Evolutionary conservation across 2,888 invertebrate species (phyloP).

Genomic region (Synanthedon vespiformis): DNA sequence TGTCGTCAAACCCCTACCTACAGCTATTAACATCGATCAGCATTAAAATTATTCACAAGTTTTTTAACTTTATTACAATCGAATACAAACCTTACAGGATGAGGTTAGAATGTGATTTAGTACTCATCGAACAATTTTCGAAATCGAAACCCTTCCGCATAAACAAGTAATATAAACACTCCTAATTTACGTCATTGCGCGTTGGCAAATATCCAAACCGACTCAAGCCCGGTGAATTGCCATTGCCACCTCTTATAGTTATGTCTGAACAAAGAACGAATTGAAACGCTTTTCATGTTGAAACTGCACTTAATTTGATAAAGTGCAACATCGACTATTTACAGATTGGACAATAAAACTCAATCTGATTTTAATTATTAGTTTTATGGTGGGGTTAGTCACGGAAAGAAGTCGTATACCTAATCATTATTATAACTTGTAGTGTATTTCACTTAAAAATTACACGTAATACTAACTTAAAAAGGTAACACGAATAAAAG

Average conservation of each 20-base stretch:
- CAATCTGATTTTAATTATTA: no score
- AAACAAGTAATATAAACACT: background rate
- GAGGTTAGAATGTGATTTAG: no score
- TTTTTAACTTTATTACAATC: background rate
- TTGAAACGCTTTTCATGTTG: conserved; percentile 4
- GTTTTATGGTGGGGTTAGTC: no score
- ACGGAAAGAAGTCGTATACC: no score
- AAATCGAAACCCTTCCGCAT: background rate
- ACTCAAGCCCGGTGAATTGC: conserved; percentile 24
- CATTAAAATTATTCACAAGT: background rate
- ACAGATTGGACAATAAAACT: no score
- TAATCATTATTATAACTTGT: no score
- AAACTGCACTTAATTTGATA: background rate
- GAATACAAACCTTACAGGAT: no score
- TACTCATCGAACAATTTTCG: background rate
- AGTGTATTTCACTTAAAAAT: no score
- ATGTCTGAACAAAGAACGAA: conserved; percentile 30
- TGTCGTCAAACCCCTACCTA: background rate
- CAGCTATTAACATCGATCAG: background rate
- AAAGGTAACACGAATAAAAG: no score
- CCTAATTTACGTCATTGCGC: background rate
- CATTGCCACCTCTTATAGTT: conserved; percentile 23
- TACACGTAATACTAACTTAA: no score
- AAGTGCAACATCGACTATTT: background rate
- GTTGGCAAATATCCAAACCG: conserved; percentile 29